Percentiles rank a stretch among this genome's conserved stretches.
phyloP scores from a whole-genome alignment of 2,888 invertebrate species.

The Rhagonycha lutea region DNA sequence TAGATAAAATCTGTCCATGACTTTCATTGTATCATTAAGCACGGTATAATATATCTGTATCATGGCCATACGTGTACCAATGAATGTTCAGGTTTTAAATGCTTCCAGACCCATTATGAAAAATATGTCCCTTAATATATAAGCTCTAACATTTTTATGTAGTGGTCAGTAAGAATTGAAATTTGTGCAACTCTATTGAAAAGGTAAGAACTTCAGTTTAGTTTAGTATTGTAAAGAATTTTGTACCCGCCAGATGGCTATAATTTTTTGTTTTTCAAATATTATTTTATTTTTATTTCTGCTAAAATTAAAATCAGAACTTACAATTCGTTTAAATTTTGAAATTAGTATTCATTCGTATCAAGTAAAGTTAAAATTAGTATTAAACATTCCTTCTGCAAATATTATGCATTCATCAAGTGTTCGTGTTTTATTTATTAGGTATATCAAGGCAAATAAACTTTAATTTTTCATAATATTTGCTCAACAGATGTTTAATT shows the following conservation, averaged over 20 bases:
- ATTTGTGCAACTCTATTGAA: neutral
- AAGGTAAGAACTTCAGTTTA: neutral
- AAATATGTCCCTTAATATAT: neutral
- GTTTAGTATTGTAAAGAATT: neutral
- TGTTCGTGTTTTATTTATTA: neutral
- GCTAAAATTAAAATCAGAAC: neutral
- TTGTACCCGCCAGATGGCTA: neutral
- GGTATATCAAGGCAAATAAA: neutral
- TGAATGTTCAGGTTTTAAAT: neutral
- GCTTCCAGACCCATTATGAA: neutral
- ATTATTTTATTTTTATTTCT: neutral
- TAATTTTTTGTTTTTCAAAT: neutral
- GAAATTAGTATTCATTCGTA: neutral
- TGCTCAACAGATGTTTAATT: neutral
- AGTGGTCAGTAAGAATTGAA: neutral
- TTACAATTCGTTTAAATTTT: neutral
- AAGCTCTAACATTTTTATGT: neutral
- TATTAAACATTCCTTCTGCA: neutral
- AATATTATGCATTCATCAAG: neutral
- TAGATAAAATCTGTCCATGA: conserved; percentile 14
- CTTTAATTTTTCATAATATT: neutral
- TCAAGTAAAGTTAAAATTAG: neutral
- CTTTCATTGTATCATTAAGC: neutral
- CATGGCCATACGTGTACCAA: conserved; percentile 2
- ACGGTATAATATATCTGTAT: neutral